phyloP scores from a whole-genome alignment of 1,140 invertebrate species.

The Penaeus japonicus region DNA sequence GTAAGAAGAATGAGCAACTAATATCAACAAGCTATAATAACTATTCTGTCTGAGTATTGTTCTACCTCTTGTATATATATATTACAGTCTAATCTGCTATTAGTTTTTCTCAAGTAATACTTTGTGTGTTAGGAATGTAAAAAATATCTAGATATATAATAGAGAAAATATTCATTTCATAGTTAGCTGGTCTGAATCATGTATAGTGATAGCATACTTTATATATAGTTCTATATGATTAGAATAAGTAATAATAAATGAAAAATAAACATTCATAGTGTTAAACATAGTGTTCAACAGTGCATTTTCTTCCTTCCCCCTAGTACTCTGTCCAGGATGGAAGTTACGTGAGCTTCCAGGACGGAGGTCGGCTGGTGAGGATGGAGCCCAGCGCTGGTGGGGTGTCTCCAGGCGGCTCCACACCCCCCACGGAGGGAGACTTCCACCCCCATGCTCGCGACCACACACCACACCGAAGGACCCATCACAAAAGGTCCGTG shows the following conservation, averaged over 20 bases:
- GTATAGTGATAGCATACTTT: too few relatives aligned
- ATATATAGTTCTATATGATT: too few relatives aligned
- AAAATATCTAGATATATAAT: too few relatives aligned
- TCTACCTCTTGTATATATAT: background rate
- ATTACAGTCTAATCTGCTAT: background rate
- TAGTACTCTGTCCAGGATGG: slow-evolving; percentile 56
- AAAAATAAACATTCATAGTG: too few relatives aligned
- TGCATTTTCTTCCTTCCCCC: background rate
- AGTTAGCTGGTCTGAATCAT: too few relatives aligned
- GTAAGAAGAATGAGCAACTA: too few relatives aligned
- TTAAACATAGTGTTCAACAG: background rate
- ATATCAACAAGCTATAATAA: too few relatives aligned
- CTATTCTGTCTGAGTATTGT: too few relatives aligned
- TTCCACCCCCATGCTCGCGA: slow-evolving; percentile 52
- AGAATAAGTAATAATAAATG: too few relatives aligned
- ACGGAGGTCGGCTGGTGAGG: slow-evolving; percentile 48
- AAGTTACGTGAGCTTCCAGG: slow-evolving; percentile 59
- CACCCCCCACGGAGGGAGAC: slow-evolving; percentile 57
- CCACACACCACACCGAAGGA: slow-evolving; percentile 51
- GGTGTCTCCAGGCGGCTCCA: slow-evolving; percentile 56
- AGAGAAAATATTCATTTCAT: too few relatives aligned
- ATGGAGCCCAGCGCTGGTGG: slow-evolving; percentile 50
- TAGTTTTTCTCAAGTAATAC: too few relatives aligned
- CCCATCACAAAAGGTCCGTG: slow-evolving; percentile 57
- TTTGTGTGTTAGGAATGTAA: too few relatives aligned